Evolutionary conservation across 2,797 vertebrate species (phyloP).

Genomic region (Parotocinclus haroldoi): DNA sequence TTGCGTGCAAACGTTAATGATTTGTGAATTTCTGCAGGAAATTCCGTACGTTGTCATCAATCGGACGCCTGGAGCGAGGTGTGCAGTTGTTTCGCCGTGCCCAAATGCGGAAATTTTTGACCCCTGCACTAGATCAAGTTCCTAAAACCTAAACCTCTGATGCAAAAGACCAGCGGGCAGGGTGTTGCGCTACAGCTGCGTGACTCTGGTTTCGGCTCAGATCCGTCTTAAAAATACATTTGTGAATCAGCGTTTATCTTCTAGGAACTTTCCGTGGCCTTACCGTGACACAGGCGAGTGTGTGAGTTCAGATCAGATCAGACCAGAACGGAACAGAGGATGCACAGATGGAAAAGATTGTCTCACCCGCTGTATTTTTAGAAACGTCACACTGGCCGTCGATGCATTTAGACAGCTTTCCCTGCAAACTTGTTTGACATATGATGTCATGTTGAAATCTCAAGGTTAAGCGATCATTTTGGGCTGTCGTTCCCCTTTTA

Average conservation of each 20-base stretch:
- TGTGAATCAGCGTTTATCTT: constrained; percentile 31
- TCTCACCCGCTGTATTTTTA: constrained; percentile 11
- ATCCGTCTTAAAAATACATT: background rate
- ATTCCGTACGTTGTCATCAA: no score
- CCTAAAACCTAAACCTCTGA: no score
- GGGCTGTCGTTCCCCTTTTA: no score
- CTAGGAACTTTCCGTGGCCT: constrained; percentile 7
- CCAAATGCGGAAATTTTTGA: constrained; percentile 11
- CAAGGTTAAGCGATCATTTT: background rate
- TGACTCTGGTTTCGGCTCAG: constrained; percentile 27
- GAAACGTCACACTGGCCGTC: constrained; percentile 1
- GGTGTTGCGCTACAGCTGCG: constrained; percentile 12
- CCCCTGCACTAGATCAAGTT: background rate
- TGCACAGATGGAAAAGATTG: constrained; percentile 1
- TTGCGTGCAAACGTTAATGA: no score
- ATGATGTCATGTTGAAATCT: constrained; percentile 2
- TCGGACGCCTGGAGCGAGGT: no score
- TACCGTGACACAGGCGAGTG: constrained; percentile 26
- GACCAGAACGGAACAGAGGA: background rate
- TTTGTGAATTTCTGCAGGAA: no score
- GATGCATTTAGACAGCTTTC: constrained; percentile 1
- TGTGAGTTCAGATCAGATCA: background rate
- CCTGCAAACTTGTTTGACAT: background rate
- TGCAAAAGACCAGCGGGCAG: no score
- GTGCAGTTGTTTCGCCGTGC: no score